A percentile compares a stretch with the other conserved stretches of the same genome.
Evolutionary conservation across 37 sponge, comb jelly and placozoan genomes (phyloP).

Genomic region (Bolinopsis microptera): DNA sequence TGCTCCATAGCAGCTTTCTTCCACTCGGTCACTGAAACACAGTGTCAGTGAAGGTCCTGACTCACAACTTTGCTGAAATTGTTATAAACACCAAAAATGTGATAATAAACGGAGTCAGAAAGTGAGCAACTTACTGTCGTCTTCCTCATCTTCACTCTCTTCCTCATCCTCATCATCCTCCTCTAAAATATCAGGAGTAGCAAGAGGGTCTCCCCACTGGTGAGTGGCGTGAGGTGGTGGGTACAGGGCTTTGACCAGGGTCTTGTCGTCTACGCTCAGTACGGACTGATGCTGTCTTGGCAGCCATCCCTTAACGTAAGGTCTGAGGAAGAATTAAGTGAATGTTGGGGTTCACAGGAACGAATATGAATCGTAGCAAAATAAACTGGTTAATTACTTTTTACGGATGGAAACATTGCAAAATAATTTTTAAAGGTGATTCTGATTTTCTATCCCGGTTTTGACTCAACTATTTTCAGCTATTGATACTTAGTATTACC

Average conservation of each 20-base stretch:
- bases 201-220: conserved; percentile 46
- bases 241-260: conserved; percentile 42
- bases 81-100: too few relatives aligned
- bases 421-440: too few relatives aligned
- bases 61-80: too few relatives aligned
- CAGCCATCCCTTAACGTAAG: conserved; percentile 58
- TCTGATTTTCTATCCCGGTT: too few relatives aligned
- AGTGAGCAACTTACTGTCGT: conserved; percentile 18
- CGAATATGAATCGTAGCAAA: too few relatives aligned
- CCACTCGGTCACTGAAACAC: conserved; percentile 30
- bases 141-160: background rate
- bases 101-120: too few relatives aligned
- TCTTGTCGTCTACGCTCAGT: conserved; percentile 60
- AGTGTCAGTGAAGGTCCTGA: background rate
- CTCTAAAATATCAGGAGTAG: conserved; percentile 1
- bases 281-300: conserved; percentile 49
- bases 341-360: background rate
- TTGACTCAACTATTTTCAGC: too few relatives aligned
- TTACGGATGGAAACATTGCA: too few relatives aligned
- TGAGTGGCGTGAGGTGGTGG: conserved; percentile 50
- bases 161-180: conserved; percentile 16
- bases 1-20: conserved; percentile 48
- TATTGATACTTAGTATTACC: too few relatives aligned
- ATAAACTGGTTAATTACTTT: too few relatives aligned
- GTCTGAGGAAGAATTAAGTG: background rate